Evolutionary conservation across 2,888 invertebrate genomes (phyloP).

Genomic region (Gibbula magus): DNA sequence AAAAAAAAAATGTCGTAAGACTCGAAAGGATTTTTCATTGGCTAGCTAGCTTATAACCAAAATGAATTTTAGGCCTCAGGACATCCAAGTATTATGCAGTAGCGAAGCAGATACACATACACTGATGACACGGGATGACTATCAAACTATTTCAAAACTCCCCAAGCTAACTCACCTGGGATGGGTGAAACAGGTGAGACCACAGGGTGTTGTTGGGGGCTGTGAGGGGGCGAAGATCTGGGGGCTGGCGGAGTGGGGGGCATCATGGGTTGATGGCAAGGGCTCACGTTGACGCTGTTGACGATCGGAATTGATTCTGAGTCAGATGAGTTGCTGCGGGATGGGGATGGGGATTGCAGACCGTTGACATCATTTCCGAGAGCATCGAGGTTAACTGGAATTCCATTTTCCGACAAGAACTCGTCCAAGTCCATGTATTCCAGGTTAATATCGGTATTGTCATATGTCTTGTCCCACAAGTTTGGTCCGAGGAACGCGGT

Average conservation of each 20-base stretch:
- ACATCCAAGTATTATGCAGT: no score
- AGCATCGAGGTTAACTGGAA: constrained; percentile 52
- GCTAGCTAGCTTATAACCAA: no score
- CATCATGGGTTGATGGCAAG: background rate
- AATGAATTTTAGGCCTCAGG: no score
- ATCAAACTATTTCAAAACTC: no score
- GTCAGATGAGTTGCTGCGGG: constrained; percentile 29
- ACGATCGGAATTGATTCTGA: background rate
- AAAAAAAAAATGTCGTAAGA: no score
- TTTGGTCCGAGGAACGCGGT: constrained; percentile 97
- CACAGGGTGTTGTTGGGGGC: constrained; percentile 21
- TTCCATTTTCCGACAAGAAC: constrained; percentile 90
- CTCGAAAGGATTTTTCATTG: no score
- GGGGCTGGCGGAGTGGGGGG: constrained; percentile 26
- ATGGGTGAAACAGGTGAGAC: constrained; percentile 22
- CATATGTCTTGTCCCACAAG: constrained; percentile 94
- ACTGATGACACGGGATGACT: no score
- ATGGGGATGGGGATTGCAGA: constrained; percentile 30
- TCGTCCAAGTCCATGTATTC: constrained; percentile 96
- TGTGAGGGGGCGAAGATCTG: background rate
- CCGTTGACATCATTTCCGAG: constrained; percentile 32
- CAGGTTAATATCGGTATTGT: constrained; percentile 83
- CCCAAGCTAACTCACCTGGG: background rate
- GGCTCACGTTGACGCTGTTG: no score
- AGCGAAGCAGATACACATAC: no score